Conservation (phyloP, 2,113 vertebrate genomes). For the Scalopus aquaticus region DNA sequence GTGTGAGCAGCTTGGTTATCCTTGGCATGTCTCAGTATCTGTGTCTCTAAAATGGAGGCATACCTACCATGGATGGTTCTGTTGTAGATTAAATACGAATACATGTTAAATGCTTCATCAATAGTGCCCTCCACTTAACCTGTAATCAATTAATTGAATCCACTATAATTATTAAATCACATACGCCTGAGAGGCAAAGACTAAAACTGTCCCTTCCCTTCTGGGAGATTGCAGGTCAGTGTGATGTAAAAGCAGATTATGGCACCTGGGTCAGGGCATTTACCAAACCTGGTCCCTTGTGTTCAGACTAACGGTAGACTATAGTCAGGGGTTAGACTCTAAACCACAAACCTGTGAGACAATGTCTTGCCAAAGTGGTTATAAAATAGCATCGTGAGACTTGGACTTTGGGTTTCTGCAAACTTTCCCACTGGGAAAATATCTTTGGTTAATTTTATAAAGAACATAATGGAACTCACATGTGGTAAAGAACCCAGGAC, state of each 20-base stretch:
- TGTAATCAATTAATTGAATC: neutral
- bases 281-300: neutral
- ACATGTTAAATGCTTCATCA: neutral
- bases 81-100: neutral
- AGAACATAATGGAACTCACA: neutral
- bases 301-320: neutral
- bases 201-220: neutral
- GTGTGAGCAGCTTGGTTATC: neutral
- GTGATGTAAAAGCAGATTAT: neutral
- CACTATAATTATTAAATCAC: too few species aligned
- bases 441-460: neutral
- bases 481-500: neutral
- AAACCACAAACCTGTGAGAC: neutral
- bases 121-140: neutral
- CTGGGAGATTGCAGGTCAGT: neutral
- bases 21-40: neutral
- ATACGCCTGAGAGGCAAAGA: neutral
- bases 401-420: neutral
- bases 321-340: neutral
- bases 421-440: neutral
- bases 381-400: neutral
- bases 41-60: neutral
- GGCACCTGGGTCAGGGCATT: neutral
- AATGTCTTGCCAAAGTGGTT: too few species aligned
- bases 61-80: neutral